Conservation (phyloP, 2,113 vertebrate species). For the Pomatorhinus ruficollis region DNA sequence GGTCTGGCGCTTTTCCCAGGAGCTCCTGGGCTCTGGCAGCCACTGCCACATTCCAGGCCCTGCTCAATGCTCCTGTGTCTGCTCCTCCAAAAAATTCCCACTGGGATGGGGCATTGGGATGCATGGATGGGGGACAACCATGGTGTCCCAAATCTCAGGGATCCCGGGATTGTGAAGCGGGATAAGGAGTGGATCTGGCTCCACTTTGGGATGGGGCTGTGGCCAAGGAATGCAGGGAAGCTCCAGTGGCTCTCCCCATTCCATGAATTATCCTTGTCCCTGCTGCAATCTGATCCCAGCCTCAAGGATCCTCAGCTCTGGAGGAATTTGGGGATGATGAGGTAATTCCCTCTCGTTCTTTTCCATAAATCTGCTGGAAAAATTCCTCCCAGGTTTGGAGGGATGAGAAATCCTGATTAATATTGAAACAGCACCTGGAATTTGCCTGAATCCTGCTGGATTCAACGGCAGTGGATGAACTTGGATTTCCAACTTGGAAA, state of each 20-base stretch:
- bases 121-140: accelerated
- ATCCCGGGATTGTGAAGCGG: accelerated
- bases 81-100: neutral
- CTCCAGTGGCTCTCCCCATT: neutral
- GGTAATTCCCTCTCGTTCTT: neutral
- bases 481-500: neutral
- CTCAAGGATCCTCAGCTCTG: accelerated
- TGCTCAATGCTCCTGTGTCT: slow-evolving; percentile 41
- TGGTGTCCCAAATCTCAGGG: neutral
- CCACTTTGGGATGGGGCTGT: accelerated
- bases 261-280: neutral
- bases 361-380: neutral
- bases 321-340: neutral
- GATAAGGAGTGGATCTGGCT: accelerated
- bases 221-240: neutral
- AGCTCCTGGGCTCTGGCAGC: slow-evolving; percentile 33
- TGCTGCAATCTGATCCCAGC: neutral
- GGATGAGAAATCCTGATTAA: neutral
- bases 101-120: neutral
- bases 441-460: slow-evolving; percentile 7
- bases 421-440: neutral
- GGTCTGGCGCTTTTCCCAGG: slow-evolving; percentile 41
- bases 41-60: neutral
- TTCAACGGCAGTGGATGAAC: neutral
- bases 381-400: neutral